Conservation (phyloP, 2,888 invertebrate genomes). For the Cantharis flavilabris region DNA sequence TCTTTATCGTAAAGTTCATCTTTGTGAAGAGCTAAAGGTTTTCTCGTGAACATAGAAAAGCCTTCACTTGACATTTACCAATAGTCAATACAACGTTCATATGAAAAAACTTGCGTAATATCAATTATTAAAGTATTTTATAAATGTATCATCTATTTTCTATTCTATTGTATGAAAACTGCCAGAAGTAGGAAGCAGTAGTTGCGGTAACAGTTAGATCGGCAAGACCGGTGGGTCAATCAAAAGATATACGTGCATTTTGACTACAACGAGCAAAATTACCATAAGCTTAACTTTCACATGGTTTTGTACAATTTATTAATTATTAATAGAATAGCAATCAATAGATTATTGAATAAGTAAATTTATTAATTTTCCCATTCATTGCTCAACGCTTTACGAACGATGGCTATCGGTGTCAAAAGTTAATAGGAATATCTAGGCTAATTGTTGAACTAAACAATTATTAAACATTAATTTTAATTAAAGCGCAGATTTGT, state of each 20-base stretch:
- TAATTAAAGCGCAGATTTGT: background rate
- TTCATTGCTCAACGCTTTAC: background rate
- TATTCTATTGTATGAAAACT: background rate
- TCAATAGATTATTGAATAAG: background rate
- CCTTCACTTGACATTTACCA: background rate
- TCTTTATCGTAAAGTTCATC: background rate
- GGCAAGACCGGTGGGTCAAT: background rate
- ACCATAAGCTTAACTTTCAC: background rate
- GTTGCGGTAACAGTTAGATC: background rate
- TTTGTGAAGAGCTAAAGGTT: background rate
- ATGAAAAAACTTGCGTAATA: background rate
- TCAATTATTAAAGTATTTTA: background rate
- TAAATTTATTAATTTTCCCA: background rate
- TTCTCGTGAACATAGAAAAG: background rate
- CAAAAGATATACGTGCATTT: background rate
- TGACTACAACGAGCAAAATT: background rate
- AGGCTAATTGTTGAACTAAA: conserved; percentile 8
- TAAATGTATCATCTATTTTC: background rate
- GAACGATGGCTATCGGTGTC: conserved; percentile 6
- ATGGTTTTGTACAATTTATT: background rate
- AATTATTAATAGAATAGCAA: background rate
- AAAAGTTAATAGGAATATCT: conserved; percentile 8
- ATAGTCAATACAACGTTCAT: too few species aligned
- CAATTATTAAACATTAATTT: conserved; percentile 1
- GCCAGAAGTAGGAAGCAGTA: background rate